Evolutionary conservation across 1,140 invertebrate genomes (phyloP).

Genomic region (Dinothrombium tinctorium): DNA sequence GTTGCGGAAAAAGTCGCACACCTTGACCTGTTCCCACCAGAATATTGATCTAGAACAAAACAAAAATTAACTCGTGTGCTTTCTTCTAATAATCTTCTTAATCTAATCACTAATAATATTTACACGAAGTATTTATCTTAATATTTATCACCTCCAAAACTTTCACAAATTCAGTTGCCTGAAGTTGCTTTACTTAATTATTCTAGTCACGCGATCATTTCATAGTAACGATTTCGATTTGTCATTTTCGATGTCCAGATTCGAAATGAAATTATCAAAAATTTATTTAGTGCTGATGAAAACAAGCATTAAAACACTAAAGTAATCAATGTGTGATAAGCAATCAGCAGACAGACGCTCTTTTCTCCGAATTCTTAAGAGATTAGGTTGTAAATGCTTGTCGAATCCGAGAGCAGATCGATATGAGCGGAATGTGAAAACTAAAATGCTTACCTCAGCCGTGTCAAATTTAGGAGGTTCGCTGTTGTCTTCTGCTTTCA

Average conservation of each 20-base stretch:
- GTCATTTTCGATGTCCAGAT: neutral
- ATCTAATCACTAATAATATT: neutral
- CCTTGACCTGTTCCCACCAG: slow-evolving; percentile 19
- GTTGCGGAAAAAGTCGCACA: slow-evolving; percentile 17
- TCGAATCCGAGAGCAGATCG: neutral
- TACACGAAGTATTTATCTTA: neutral
- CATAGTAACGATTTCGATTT: too few relatives aligned
- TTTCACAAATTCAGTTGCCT: too few relatives aligned
- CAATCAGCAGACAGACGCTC: too few relatives aligned
- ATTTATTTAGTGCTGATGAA: neutral
- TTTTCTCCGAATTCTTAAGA: too few relatives aligned
- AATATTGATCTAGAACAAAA: slow-evolving; percentile 16
- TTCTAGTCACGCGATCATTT: too few relatives aligned
- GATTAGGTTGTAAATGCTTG: neutral
- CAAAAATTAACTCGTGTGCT: neutral
- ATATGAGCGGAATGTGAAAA: neutral
- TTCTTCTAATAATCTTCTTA: neutral
- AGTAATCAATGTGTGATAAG: too few relatives aligned
- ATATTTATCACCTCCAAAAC: neutral
- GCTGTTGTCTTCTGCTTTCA: slow-evolving; percentile 37
- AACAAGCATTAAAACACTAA: neutral
- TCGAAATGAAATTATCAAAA: neutral
- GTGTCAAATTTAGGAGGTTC: slow-evolving; percentile 18
- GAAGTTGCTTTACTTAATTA: too few relatives aligned
- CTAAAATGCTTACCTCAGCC: slow-evolving; percentile 15